phyloP scores from a whole-genome alignment of 2,113 vertebrate genomes.

The Suricata suricatta region DNA sequence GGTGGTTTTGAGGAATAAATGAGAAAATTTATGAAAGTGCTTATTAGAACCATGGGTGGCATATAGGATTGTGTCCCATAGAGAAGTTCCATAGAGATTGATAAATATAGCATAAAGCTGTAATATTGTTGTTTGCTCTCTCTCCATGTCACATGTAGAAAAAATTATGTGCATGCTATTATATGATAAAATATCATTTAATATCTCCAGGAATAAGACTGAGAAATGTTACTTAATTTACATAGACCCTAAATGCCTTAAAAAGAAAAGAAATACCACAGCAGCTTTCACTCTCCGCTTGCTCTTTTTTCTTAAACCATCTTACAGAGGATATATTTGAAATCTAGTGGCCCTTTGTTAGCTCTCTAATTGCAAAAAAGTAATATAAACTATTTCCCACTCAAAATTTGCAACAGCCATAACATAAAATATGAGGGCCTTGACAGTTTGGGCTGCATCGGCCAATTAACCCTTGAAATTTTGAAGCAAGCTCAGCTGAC shows the following conservation, averaged over 20 bases:
- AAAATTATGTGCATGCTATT: not conserved
- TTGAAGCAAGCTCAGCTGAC: not conserved
- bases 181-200: not conserved
- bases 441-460: not conserved
- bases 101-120: not conserved
- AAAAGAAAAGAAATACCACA: not conserved
- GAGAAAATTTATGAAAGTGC: not conserved
- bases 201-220: not conserved
- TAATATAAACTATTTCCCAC: not conserved
- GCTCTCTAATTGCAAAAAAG: not conserved
- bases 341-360: not conserved
- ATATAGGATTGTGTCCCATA: not conserved
- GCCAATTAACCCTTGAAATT: not conserved
- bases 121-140: not conserved
- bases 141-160: not conserved
- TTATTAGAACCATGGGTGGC: not conserved
- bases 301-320: not conserved
- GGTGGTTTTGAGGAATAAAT: not conserved
- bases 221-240: not conserved
- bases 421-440: not conserved
- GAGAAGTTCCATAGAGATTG: not conserved
- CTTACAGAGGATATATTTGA: not conserved
- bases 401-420: not conserved
- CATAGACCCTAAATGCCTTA: not conserved
- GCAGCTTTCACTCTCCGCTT: not conserved